These are phyloP conservation scores for Natator depressus DNA, from an alignment of 2,113 vertebrate genomes.

Conservation along the genomic window DNA sequence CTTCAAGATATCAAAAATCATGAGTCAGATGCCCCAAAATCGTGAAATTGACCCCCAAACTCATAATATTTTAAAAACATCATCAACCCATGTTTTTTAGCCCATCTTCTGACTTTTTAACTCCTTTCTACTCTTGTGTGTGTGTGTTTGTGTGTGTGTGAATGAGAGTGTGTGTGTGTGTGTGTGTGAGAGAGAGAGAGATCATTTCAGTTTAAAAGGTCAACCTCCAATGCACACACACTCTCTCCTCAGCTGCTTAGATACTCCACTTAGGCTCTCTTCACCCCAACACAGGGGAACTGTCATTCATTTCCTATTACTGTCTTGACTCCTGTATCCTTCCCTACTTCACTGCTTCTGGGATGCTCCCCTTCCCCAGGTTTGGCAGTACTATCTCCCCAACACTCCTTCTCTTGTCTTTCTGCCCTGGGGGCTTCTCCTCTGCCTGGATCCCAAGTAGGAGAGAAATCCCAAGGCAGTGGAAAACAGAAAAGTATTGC, in stretches of 20 bases:
- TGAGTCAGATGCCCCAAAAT: not conserved
- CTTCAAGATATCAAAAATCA: not conserved
- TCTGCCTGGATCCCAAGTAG: not conserved
- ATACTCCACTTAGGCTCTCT: not conserved
- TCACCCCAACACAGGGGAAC: not conserved
- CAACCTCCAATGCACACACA: not conserved
- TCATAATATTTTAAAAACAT: not conserved
- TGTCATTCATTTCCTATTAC: not conserved
- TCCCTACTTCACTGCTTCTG: not conserved
- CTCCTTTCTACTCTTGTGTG: not conserved
- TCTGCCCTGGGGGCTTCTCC: not conserved
- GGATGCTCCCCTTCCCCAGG: not conserved
- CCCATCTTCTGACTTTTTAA: not conserved
- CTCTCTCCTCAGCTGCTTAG: not conserved
- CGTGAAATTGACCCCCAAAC: not conserved
- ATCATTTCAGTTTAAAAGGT: no score
- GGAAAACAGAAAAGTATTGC: not conserved
- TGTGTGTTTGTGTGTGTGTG: no score
- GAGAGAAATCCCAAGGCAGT: not conserved
- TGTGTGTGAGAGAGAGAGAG: no score
- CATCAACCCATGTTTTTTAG: not conserved
- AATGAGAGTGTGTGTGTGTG: no score
- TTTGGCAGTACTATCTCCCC: not conserved
- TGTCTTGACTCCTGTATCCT: not conserved
- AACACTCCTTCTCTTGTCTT: not conserved